These are phyloP conservation scores for Pseudomyrmex pallidus DNA, from an alignment of 1,140 invertebrate genomes.

Conservation along the genomic window DNA sequence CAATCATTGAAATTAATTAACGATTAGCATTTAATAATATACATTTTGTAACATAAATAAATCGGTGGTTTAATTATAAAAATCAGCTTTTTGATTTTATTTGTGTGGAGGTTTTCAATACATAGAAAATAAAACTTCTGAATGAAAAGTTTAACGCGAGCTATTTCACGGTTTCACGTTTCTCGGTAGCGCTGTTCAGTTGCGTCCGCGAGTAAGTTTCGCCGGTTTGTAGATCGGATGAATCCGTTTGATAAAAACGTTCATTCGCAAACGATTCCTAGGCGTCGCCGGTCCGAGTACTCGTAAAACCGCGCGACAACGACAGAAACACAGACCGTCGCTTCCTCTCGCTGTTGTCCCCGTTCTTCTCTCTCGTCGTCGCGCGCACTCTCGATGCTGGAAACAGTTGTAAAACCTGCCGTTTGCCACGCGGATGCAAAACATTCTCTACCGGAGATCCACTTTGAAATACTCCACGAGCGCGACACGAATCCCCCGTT, in stretches of 20 bases:
- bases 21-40: too few species aligned
- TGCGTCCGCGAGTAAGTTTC: not conserved
- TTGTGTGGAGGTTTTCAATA: not conserved
- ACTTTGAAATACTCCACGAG: conserved; percentile 57
- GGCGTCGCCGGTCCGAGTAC: conserved; percentile 21
- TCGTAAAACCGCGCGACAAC: conserved; percentile 54
- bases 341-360: conserved; percentile 33
- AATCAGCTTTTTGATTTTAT: conserved; percentile 1
- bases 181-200: not conserved
- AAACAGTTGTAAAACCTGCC: conserved; percentile 59
- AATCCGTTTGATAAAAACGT: conserved; percentile 36
- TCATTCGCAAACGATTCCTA: conserved; percentile 47
- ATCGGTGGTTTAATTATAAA: too few species aligned
- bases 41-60: too few species aligned
- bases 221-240: conserved; percentile 14
- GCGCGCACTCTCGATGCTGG: conserved; percentile 43
- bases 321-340: conserved; percentile 23
- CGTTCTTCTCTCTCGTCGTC: conserved; percentile 18
- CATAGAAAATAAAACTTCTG: not conserved
- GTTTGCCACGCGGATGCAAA: conserved; percentile 47
- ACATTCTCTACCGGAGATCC: conserved; percentile 55
- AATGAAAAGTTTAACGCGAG: not conserved
- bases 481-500: conserved; percentile 7
- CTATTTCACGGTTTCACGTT: conserved; percentile 3
- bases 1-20: too few species aligned